Percentiles rank a stretch among this genome's conserved stretches.
These are phyloP conservation scores for Ursus arctos DNA, from an alignment of 2,113 vertebrate species.

Conservation along the genomic window DNA sequence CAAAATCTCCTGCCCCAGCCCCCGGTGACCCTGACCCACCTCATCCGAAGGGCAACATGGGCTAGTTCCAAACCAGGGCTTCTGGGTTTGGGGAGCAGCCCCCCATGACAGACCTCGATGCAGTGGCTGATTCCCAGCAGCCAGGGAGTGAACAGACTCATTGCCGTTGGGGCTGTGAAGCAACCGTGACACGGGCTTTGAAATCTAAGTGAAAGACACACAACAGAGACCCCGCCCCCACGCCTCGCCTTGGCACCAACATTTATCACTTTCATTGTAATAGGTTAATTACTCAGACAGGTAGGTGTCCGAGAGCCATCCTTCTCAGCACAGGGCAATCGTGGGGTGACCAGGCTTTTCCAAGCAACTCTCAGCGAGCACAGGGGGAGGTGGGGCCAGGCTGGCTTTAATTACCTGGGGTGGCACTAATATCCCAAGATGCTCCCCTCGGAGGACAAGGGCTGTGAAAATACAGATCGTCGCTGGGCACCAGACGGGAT, in stretches of 20 bases:
- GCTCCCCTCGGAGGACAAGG: conserved; percentile 45
- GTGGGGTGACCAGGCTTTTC: not conserved
- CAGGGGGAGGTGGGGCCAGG: not conserved
- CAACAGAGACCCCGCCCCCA: conserved; percentile 35
- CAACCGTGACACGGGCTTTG: conserved; percentile 78
- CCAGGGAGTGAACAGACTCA: not conserved
- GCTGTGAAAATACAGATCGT: conserved; percentile 44
- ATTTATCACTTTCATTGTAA: conserved; percentile 77
- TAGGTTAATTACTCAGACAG: conserved; percentile 82
- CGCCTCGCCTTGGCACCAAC: conserved; percentile 66
- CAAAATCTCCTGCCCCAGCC: not conserved
- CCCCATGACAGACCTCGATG: conserved; percentile 61
- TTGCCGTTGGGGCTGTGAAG: conserved; percentile 71
- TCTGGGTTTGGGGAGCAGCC: conserved; percentile 49
- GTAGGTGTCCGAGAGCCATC: conserved; percentile 77
- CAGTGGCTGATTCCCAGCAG: conserved; percentile 64
- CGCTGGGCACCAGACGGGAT: not conserved
- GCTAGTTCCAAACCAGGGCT: conserved; percentile 54
- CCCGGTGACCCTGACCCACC: not conserved
- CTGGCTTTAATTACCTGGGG: conserved; percentile 62
- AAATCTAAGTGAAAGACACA: conserved; percentile 83
- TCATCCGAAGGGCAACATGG: conserved; percentile 61
- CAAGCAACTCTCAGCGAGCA: not conserved
- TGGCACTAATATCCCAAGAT: conserved; percentile 42
- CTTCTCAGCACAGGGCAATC: conserved; percentile 67